Evolutionary conservation across 2,113 vertebrate species (phyloP).

Genomic region (Probosciger aterrimus): DNA sequence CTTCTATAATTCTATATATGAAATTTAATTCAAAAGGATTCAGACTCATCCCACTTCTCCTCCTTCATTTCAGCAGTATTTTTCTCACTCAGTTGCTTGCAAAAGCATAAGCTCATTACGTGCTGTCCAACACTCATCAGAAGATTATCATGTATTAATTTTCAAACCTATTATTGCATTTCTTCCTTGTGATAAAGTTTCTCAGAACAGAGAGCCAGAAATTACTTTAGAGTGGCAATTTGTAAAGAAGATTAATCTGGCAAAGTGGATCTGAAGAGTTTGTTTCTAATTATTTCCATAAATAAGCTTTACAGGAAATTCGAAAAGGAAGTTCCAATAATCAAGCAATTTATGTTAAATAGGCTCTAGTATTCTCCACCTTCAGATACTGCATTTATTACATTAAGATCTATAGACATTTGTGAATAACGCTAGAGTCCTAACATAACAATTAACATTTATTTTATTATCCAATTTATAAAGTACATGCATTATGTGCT

Average conservation of each 20-base stretch:
- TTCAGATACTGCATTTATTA: constrained; percentile 21
- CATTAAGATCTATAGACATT: constrained; percentile 27
- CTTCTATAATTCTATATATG: background rate
- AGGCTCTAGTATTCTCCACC: constrained; percentile 37
- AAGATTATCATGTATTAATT: constrained; percentile 73
- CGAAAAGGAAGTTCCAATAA: constrained; percentile 61
- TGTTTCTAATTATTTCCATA: constrained; percentile 76
- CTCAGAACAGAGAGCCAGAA: constrained; percentile 52
- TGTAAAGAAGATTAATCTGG: constrained; percentile 73
- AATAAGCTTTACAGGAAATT: constrained; percentile 66
- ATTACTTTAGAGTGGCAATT: constrained; percentile 67
- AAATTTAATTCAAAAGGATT: constrained; percentile 37
- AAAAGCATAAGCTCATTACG: constrained; percentile 61
- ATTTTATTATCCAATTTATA: constrained; percentile 11
- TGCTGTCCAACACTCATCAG: constrained; percentile 47
- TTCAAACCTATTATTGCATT: constrained; percentile 55
- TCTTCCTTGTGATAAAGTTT: constrained; percentile 64
- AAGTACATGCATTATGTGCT: background rate
- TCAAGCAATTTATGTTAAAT: constrained; percentile 55
- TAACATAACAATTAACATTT: constrained; percentile 12
- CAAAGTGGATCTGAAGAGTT: constrained; percentile 68
- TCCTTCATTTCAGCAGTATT: constrained; percentile 45
- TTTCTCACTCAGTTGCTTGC: background rate
- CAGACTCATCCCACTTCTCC: background rate
- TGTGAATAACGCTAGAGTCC: constrained; percentile 5